phyloP scores from a whole-genome alignment of 2,888 invertebrate species.

The Cheilosia pagana region DNA sequence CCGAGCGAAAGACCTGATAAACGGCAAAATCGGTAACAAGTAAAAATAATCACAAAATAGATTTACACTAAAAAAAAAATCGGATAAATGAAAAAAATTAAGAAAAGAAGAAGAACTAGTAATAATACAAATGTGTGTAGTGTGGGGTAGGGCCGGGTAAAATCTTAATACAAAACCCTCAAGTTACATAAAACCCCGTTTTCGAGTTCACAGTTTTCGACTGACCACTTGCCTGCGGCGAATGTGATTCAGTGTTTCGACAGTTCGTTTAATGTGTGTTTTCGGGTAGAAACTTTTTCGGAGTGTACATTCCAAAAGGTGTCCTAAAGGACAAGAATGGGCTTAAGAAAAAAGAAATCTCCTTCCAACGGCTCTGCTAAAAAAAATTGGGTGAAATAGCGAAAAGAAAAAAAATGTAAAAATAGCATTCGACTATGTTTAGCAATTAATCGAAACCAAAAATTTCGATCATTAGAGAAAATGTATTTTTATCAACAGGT shows the following conservation, averaged over 20 bases:
- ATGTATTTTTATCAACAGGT: constrained; percentile 75
- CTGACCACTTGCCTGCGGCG: constrained; percentile 33
- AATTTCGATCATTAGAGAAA: constrained; percentile 66
- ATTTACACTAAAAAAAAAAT: constrained; percentile 28
- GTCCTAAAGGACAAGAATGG: constrained; percentile 56
- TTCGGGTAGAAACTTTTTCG: constrained; percentile 26
- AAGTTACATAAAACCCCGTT: constrained; percentile 58
- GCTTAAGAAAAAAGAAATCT: constrained; percentile 2
- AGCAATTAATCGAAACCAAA: constrained; percentile 65
- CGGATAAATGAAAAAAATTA: constrained; percentile 25
- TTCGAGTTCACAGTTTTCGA: constrained; percentile 3
- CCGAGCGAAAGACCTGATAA: constrained; percentile 88
- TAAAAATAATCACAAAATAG: constrained; percentile 57
- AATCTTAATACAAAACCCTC: constrained; percentile 5
- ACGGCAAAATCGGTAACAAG: constrained; percentile 76
- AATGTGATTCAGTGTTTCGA: constrained; percentile 6
- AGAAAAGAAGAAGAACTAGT: constrained; percentile 51
- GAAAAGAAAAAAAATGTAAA: constrained; percentile 40
- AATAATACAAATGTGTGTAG: constrained; percentile 1
- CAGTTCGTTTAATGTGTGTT: constrained; percentile 10
- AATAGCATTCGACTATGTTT: constrained; percentile 69
- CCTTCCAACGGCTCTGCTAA: background rate
- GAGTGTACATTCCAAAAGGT: constrained; percentile 39
- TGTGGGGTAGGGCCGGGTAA: constrained; percentile 44
- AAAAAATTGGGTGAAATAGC: constrained; percentile 39